phyloP scores from a whole-genome alignment of 2,113 vertebrate species.

The Lophius piscatorius region DNA sequence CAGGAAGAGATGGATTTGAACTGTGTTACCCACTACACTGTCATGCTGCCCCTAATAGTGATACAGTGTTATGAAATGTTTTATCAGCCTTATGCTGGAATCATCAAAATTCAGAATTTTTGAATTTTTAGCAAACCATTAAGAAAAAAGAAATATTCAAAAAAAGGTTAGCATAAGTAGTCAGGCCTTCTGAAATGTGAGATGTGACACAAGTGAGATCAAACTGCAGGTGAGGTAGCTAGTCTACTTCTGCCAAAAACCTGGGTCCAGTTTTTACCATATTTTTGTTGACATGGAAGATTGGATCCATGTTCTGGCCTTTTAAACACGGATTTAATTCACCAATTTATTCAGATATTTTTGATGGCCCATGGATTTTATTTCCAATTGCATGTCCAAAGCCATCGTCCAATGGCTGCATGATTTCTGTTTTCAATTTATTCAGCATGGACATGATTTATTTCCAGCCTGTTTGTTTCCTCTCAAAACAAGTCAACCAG shows the following conservation, averaged over 20 bases:
- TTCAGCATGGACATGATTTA: slow-evolving; percentile 22
- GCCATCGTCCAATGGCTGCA: slow-evolving; percentile 10
- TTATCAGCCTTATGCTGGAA: no score
- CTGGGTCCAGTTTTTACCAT: not conserved
- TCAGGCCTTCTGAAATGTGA: no score
- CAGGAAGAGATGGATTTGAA: no score
- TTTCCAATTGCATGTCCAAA: slow-evolving; percentile 12
- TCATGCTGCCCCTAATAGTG: no score
- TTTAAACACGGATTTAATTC: not conserved
- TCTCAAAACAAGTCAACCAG: slow-evolving; percentile 34
- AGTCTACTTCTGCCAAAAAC: not conserved
- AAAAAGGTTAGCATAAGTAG: no score
- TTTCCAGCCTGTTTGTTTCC: slow-evolving; percentile 41
- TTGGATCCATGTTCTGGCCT: not conserved
- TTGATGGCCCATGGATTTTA: slow-evolving; percentile 18
- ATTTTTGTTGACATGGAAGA: not conserved
- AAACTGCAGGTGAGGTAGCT: not conserved
- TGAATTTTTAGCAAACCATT: no score
- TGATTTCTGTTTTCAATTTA: slow-evolving; percentile 36
- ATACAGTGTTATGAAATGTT: no score
- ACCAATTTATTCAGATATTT: slow-evolving; percentile 5
- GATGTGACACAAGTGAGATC: no score
- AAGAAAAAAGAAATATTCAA: no score
- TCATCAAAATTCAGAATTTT: no score
- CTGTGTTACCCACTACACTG: no score